phyloP scores from a whole-genome alignment of 2,113 vertebrate species.

The Phainopepla nitens region DNA sequence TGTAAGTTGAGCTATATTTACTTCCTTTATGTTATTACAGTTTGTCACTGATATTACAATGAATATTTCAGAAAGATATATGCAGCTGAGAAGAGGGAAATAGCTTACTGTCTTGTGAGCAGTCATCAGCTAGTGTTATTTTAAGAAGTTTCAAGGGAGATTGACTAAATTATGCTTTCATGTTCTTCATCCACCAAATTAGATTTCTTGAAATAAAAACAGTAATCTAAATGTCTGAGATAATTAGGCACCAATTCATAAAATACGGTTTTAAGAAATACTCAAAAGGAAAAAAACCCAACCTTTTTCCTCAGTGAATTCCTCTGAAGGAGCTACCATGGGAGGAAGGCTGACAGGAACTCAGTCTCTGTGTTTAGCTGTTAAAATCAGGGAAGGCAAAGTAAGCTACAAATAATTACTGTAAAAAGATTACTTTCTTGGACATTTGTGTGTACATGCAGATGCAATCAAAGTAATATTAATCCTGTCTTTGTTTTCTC shows the following conservation, averaged over 20 bases:
- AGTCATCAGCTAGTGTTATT: conserved; percentile 25
- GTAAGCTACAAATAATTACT: background rate
- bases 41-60: conserved; percentile 6
- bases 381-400: background rate
- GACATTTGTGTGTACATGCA: background rate
- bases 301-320: background rate
- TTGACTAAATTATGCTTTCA: background rate
- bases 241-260: background rate
- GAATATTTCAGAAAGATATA: background rate
- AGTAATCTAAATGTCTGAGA: background rate
- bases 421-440: background rate
- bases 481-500: background rate
- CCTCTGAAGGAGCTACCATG: background rate
- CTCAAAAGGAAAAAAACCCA: background rate
- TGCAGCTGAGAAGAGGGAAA: background rate
- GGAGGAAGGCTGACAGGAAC: background rate
- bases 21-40: background rate
- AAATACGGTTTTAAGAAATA: background rate
- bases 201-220: background rate
- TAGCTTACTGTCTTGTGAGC: background rate
- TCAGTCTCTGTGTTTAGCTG: background rate
- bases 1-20: conserved; percentile 36
- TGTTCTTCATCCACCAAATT: background rate
- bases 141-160: background rate
- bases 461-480: background rate